Percentiles rank a stretch among this genome's conserved stretches.
Evolutionary conservation across 2,113 vertebrate genomes (phyloP).

Genomic region (Pterophyllum scalare): DNA sequence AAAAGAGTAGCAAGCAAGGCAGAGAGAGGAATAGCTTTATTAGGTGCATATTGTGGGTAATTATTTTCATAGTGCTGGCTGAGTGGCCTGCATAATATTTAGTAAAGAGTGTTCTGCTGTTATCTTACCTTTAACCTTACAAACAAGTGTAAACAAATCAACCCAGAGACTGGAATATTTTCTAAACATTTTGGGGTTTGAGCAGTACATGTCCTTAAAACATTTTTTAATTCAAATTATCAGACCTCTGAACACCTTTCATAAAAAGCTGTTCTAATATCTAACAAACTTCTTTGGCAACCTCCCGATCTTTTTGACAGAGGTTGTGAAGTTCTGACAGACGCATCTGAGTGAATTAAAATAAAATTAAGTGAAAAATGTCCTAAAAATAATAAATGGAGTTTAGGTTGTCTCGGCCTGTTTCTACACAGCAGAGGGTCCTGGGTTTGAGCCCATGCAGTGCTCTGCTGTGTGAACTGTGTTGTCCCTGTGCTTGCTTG

Average conservation of each 20-base stretch:
- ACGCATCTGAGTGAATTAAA: no score
- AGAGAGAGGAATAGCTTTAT: background rate
- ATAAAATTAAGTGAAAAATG: background rate
- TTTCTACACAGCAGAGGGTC: no score
- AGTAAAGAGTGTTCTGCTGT: no score
- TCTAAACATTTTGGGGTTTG: no score
- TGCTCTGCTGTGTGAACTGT: background rate
- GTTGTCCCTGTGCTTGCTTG: background rate
- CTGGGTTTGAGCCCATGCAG: background rate
- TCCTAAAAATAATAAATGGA: background rate
- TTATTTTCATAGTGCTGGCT: no score
- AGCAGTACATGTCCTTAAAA: no score
- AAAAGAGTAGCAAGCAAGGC: background rate
- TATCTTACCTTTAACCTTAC: background rate
- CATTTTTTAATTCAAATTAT: no score
- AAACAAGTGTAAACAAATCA: no score
- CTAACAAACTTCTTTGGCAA: background rate
- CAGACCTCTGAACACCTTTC: background rate
- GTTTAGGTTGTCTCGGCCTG: background rate
- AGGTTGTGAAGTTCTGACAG: no score
- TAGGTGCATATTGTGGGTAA: background rate
- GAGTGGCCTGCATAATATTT: no score
- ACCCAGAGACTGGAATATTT: no score
- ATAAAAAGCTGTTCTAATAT: background rate
- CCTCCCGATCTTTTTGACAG: background rate